phyloP scores from a whole-genome alignment of 1,140 invertebrate species.

The Zaprionus ghesquierei region DNA sequence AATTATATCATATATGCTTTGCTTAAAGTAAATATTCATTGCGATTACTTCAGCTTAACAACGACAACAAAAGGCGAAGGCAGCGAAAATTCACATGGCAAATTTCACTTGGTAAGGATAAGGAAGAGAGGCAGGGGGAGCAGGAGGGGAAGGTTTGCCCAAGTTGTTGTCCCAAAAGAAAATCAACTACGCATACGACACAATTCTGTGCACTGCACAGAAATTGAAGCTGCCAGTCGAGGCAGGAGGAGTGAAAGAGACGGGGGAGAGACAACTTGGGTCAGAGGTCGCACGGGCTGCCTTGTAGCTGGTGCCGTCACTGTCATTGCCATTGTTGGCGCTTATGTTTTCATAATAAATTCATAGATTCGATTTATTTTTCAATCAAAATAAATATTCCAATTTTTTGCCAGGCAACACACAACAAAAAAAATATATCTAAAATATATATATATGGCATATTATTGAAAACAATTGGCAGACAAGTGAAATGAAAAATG shows the following conservation, averaged over 20 bases:
- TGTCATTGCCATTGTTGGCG: conserved; percentile 59
- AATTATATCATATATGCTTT: conserved; percentile 33
- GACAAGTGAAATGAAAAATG: background rate
- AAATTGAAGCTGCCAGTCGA: conserved; percentile 34
- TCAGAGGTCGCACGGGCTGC: background rate
- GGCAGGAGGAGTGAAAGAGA: background rate
- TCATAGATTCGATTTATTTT: conserved; percentile 82
- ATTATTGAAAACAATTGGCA: background rate
- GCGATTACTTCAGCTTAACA: conserved; percentile 54
- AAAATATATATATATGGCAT: background rate
- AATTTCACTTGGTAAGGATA: conserved; percentile 50
- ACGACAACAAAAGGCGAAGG: conserved; percentile 20
- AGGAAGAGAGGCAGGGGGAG: background rate
- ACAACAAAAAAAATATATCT: conserved; percentile 27
- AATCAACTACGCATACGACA: conserved; percentile 35
- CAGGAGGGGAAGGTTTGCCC: background rate
- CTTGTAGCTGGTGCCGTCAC: conserved; percentile 21
- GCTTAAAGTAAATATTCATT: conserved; percentile 77
- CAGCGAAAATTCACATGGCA: conserved; percentile 37
- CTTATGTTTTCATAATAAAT: conserved; percentile 81
- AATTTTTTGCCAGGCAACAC: conserved; percentile 43
- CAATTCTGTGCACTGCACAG: conserved; percentile 49
- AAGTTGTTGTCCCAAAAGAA: conserved; percentile 28
- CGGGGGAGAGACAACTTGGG: background rate
- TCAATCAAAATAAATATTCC: conserved; percentile 80